Evolutionary conservation across 2,113 vertebrate species (phyloP), one percentile per base, ranked within the genome.

Genomic region (Zosterops japonicus): DNA sequence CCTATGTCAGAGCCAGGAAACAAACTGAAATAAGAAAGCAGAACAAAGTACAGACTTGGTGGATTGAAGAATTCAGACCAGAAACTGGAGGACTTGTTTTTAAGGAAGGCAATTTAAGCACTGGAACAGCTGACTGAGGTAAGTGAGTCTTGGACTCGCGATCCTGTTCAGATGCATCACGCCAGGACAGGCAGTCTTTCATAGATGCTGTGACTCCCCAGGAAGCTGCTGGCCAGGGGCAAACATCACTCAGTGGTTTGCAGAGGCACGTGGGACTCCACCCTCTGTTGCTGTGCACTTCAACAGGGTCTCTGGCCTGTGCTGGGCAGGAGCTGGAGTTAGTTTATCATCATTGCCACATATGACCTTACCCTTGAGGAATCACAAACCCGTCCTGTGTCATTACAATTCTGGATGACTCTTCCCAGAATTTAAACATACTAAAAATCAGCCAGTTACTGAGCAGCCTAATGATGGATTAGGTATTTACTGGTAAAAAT

Each of bases 211-310:
- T 31, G 44, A 44, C 15, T 56, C 6, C 22, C 13, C 18, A 71
- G 57, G 52, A 64, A 68, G 36, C 3, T 76, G 2, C 61, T 64
- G 41, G 14, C 15, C 49, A 31, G 41, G 16, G 39, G 9, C 16
- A 75, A 56, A 71, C n/a, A 28, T 15, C 23, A 22, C 17, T 28
- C 4, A 4, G 28, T 20, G n/a, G 15, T 69, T n/a, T 49, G 8
- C 46, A 88, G 59, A 63, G 15, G 23, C 29, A 12, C 0, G 0
- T 46, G 71, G 46, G 16, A 19, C 36, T 25, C 59, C 20, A 6
- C 6, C 5, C 6, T 8, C 11, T 46, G 11, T 21, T 86, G 57
- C 15, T 83, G 61, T 90, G 57, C 15, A 18, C 27, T 90, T 90
- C 2, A 4, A 22, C 49, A 35, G 75, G 7, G 29, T 75, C 41